A percentile compares a stretch with the other conserved stretches of the same genome.
These are phyloP conservation scores for Druon quercuslanigerum DNA, from an alignment of 1,140 invertebrate species.

Conservation along the genomic window DNA sequence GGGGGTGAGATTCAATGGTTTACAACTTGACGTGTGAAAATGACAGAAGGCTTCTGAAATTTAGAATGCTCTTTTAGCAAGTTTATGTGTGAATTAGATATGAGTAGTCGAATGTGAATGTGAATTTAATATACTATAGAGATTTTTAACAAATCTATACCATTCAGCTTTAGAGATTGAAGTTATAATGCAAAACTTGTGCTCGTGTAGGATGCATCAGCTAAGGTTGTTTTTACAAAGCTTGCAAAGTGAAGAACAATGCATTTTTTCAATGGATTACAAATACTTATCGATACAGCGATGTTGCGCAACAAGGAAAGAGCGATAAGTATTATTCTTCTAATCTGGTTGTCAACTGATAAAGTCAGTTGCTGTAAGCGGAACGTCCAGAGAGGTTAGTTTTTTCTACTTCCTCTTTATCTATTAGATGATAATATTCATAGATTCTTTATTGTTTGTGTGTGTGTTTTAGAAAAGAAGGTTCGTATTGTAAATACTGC, in stretches of 20 bases:
- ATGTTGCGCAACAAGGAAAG: conserved; percentile 3
- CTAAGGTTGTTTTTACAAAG: background rate
- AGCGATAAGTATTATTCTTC: background rate
- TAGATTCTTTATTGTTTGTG: too few relatives aligned
- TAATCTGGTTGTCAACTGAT: background rate
- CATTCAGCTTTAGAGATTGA: background rate
- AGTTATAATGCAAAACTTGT: too few relatives aligned
- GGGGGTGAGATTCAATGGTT: too few relatives aligned
- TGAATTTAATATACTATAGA: too few relatives aligned
- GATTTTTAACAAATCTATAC: too few relatives aligned
- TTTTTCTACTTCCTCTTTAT: background rate
- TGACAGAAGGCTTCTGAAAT: too few relatives aligned
- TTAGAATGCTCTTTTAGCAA: too few relatives aligned
- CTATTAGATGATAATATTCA: too few relatives aligned
- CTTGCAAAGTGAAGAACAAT: conserved; percentile 16
- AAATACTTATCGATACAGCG: conserved; percentile 18
- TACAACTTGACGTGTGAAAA: too few relatives aligned
- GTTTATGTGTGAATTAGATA: too few relatives aligned
- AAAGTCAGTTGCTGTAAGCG: background rate
- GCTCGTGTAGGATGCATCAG: background rate
- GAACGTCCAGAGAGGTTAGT: background rate
- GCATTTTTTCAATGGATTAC: conserved; percentile 18
- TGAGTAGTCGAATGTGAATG: too few relatives aligned
- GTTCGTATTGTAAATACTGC: background rate
- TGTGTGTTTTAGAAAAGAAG: background rate